Conservation (phyloP, 1,140 invertebrate genomes). For the Ganaspis sp. region DNA sequence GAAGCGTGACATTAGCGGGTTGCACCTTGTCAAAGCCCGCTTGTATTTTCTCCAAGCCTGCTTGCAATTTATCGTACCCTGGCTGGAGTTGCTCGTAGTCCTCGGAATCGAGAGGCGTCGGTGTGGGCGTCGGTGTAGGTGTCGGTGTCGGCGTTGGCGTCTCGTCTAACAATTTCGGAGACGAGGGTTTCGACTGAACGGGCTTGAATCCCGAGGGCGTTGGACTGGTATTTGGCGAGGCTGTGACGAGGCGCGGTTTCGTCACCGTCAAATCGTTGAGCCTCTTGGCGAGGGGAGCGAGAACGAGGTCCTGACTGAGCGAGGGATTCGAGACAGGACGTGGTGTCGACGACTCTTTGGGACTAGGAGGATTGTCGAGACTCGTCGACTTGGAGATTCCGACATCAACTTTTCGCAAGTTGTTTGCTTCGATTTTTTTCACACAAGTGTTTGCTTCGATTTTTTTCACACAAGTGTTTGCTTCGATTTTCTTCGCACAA, state of each 20-base stretch:
- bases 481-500: too few species aligned
- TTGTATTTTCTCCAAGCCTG: neutral
- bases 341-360: constrained; percentile 38
- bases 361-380: constrained; percentile 64
- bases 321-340: constrained; percentile 1
- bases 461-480: too few species aligned
- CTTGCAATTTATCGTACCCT: neutral
- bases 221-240: constrained; percentile 65
- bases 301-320: constrained; percentile 39
- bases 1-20: constrained; percentile 71
- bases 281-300: constrained; percentile 56
- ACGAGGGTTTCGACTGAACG: constrained; percentile 58
- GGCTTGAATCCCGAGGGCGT: constrained; percentile 68
- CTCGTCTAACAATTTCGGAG: constrained; percentile 67
- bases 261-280: constrained; percentile 58
- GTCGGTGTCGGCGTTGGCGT: constrained; percentile 67
- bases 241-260: constrained; percentile 62
- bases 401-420: too few species aligned
- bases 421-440: too few species aligned
- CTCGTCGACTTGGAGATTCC: neutral
- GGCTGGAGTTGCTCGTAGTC: constrained; percentile 68
- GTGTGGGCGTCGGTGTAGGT: constrained; percentile 71
- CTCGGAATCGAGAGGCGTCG: constrained; percentile 65
- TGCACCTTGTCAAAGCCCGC: constrained; percentile 11
- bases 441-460: neutral